Evolutionary conservation across 2,888 invertebrate species (phyloP).

Genomic region (Palloptera scutellata): DNA sequence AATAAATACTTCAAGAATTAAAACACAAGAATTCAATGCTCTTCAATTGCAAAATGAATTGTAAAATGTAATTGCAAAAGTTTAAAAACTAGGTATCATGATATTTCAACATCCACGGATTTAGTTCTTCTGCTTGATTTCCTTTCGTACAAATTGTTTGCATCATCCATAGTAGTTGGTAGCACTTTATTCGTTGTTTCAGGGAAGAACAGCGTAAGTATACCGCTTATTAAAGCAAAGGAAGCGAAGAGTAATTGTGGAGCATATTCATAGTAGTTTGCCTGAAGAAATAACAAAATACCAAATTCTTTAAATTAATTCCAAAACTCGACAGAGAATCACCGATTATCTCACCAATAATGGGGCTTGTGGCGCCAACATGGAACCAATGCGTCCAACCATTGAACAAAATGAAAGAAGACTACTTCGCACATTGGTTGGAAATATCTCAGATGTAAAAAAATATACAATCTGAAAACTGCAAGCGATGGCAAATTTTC

Average conservation of each 20-base stretch:
- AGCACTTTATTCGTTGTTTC: conserved; percentile 70
- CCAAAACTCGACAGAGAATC: not conserved
- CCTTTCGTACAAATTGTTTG: conserved; percentile 48
- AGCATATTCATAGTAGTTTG: conserved; percentile 61
- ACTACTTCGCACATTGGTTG: conserved; percentile 72
- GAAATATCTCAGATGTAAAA: conserved; percentile 76
- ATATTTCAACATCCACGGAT: too few species aligned
- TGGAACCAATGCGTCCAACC: conserved; percentile 76
- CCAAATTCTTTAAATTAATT: too few species aligned
- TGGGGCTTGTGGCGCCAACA: conserved; percentile 76
- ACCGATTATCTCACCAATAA: conserved; percentile 61
- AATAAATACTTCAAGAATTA: too few species aligned
- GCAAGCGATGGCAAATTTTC: conserved; percentile 73
- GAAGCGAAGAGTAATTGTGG: conserved; percentile 71
- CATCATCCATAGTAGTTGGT: conserved; percentile 71
- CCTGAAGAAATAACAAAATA: conserved; percentile 39
- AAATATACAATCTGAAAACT: conserved; percentile 74
- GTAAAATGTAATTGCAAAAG: too few species aligned
- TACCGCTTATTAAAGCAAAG: conserved; percentile 68
- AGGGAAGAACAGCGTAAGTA: conserved; percentile 69
- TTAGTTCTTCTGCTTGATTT: too few species aligned
- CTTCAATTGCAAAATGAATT: too few species aligned
- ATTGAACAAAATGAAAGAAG: conserved; percentile 74
- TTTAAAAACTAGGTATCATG: too few species aligned
- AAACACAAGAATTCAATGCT: too few species aligned